Conservation (phyloP, 2,797 vertebrate species). For the Cygnus olor region DNA sequence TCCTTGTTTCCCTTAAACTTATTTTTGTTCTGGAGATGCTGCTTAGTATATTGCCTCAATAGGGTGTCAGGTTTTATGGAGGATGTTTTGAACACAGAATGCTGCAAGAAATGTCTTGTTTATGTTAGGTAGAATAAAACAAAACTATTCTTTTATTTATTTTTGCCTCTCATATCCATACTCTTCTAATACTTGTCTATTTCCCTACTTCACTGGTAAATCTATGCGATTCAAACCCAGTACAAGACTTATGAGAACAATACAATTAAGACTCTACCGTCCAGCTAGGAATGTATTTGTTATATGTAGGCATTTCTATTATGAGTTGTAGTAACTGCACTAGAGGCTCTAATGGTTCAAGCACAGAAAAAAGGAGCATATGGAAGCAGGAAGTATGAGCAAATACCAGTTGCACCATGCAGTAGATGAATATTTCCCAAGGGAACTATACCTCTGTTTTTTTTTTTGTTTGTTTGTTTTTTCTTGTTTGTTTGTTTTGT, state of each 20-base stretch:
- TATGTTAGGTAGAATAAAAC: neutral
- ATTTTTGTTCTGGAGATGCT: neutral
- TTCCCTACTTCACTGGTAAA: neutral
- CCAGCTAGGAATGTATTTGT: neutral
- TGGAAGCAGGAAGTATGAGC: neutral
- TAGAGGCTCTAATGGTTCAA: neutral
- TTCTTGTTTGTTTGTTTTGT: neutral
- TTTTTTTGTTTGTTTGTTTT: neutral
- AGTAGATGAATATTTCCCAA: neutral
- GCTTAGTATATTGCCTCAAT: neutral
- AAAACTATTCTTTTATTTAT: neutral
- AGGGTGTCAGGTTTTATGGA: neutral
- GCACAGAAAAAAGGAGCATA: neutral
- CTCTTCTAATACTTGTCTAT: neutral
- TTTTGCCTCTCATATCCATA: rapidly evolving
- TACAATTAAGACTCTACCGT: rapidly evolving
- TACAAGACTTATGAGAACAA: neutral
- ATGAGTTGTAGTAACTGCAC: neutral
- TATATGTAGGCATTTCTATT: neutral
- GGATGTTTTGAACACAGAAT: neutral
- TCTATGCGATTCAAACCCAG: neutral
- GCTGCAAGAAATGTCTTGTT: neutral
- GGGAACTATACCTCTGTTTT: neutral
- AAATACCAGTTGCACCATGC: neutral
- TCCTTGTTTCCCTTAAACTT: neutral